Evolutionary conservation across 2,797 vertebrate genomes (phyloP).

Genomic region (Megalops cyprinoides): DNA sequence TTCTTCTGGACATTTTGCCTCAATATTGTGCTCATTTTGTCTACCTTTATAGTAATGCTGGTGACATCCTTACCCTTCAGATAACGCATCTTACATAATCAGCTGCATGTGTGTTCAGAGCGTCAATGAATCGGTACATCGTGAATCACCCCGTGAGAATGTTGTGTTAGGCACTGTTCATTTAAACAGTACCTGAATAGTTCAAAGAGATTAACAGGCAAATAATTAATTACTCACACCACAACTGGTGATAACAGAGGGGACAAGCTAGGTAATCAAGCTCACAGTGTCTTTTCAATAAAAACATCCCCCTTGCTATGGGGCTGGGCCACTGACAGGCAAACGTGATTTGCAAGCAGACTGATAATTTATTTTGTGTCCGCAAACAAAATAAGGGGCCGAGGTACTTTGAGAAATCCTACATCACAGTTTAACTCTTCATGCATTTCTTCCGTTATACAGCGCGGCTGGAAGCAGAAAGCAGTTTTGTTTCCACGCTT

Average conservation of each 20-base stretch:
- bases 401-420: no score
- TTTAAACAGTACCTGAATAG: neutral
- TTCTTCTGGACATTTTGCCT: neutral
- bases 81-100: neutral
- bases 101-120: neutral
- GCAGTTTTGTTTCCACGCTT: slow-evolving; percentile 22
- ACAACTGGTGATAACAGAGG: neutral
- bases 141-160: neutral
- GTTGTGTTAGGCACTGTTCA: neutral
- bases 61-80: no score
- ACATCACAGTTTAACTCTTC: slow-evolving; percentile 15
- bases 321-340: neutral
- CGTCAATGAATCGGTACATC: neutral
- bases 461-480: neutral
- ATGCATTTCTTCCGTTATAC: slow-evolving; percentile 13
- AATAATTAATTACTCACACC: slow-evolving; percentile 29
- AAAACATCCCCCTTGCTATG: slow-evolving; percentile 31
- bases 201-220: neutral
- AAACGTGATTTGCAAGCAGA: slow-evolving; percentile 31
- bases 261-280: neutral
- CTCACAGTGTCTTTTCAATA: slow-evolving; percentile 10
- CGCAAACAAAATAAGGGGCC: neutral
- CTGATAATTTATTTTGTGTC: slow-evolving; percentile 35
- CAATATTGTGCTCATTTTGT: no score
- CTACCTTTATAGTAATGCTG: no score